Percentiles rank a stretch among this genome's conserved stretches.
Evolutionary conservation across 2,113 vertebrate species (phyloP).

Genomic region (Oenanthe melanoleuca): DNA sequence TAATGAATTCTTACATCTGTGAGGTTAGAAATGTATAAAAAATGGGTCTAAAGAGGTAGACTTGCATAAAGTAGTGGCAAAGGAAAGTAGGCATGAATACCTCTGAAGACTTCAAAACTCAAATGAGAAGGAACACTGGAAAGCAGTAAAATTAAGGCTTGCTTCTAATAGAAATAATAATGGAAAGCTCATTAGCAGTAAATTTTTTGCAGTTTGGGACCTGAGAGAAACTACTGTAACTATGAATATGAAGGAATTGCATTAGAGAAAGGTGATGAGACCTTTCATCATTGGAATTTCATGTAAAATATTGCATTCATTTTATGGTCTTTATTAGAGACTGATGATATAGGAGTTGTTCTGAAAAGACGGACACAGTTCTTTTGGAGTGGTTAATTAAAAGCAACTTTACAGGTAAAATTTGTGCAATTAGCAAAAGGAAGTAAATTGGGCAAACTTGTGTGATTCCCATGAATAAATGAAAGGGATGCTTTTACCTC

Average conservation of each 20-base stretch:
- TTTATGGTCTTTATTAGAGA: background rate
- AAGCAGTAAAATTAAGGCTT: background rate
- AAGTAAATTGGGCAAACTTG: background rate
- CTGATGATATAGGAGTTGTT: background rate
- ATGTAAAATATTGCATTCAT: background rate
- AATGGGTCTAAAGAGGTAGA: background rate
- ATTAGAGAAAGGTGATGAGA: background rate
- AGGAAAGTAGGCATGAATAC: background rate
- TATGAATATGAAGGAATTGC: background rate
- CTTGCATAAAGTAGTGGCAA: background rate
- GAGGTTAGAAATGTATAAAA: background rate
- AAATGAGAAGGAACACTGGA: background rate
- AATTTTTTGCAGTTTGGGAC: background rate
- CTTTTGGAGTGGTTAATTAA: background rate
- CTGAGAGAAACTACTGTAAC: background rate
- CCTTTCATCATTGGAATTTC: background rate
- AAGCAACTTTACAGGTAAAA: background rate
- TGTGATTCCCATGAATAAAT: background rate
- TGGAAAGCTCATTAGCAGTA: background rate
- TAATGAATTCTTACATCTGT: background rate
- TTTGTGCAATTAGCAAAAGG: background rate
- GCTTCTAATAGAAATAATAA: background rate
- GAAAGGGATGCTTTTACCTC: background rate
- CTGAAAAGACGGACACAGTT: background rate
- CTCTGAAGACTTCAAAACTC: conserved; percentile 2